Evolutionary conservation across 2,113 vertebrate genomes (phyloP).

Genomic region (Actenoides lindsayi): DNA sequence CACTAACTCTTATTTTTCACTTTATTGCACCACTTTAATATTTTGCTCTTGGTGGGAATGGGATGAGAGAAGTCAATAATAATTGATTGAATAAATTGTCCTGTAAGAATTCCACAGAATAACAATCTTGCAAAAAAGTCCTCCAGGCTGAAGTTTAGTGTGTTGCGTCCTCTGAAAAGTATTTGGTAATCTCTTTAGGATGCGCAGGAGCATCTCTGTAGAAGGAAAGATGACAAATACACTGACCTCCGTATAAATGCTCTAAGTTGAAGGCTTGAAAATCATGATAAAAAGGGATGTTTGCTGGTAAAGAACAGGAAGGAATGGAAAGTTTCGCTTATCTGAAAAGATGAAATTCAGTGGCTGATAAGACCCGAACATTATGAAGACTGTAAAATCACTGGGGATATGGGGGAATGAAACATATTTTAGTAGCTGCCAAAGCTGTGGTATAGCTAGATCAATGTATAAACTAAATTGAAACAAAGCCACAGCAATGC

Average conservation of each 20-base stretch:
- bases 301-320: background rate
- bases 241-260: slow-evolving; percentile 20
- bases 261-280: slow-evolving; percentile 24
- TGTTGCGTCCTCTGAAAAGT: background rate
- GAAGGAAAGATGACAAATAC: slow-evolving; percentile 42
- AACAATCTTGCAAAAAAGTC: background rate
- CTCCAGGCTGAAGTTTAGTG: background rate
- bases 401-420: background rate
- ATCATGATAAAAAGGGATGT: background rate
- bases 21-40: background rate
- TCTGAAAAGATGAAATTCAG: slow-evolving; percentile 22
- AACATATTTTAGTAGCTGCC: background rate
- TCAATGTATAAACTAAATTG: slow-evolving; percentile 23
- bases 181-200: background rate
- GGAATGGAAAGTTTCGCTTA: slow-evolving; percentile 18
- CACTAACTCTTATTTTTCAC: background rate
- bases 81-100: background rate
- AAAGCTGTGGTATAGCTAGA: slow-evolving; percentile 4
- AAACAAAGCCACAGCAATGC: slow-evolving; percentile 33
- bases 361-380: background rate
- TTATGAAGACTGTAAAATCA: background rate
- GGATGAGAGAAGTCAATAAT: background rate
- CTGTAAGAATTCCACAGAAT: background rate
- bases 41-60: background rate
- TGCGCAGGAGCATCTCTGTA: background rate